Conservation (phyloP, 2,888 invertebrate species). For the Drosophila fungiperda region DNA sequence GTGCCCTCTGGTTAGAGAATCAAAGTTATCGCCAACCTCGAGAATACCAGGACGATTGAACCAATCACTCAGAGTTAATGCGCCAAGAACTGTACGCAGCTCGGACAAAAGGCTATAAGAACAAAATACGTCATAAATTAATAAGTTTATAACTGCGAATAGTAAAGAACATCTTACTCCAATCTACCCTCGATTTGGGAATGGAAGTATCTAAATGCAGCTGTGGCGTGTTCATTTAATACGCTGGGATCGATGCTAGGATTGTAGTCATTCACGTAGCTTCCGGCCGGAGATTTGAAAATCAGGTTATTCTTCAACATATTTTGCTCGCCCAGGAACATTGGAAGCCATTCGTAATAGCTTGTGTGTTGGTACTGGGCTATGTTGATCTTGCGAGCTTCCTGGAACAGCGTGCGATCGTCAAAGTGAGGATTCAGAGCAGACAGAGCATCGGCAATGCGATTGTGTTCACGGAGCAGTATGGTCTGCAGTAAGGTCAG, state of each 20-base stretch:
- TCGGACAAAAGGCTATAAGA: slow-evolving; percentile 85
- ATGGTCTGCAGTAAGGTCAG: slow-evolving; percentile 86
- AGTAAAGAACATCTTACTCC: slow-evolving; percentile 83
- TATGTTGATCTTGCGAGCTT: slow-evolving; percentile 86
- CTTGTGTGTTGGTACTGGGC: slow-evolving; percentile 86
- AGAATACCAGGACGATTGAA: slow-evolving; percentile 86
- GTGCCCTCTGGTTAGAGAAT: slow-evolving; percentile 91
- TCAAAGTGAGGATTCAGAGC: slow-evolving; percentile 86
- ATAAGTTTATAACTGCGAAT: background rate
- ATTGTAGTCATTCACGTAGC: slow-evolving; percentile 86
- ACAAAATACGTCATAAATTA: background rate
- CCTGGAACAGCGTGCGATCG: slow-evolving; percentile 86
- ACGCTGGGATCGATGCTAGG: slow-evolving; percentile 86
- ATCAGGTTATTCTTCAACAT: slow-evolving; percentile 85
- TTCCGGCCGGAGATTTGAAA: slow-evolving; percentile 79
- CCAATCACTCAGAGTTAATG: slow-evolving; percentile 86
- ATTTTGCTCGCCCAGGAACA: slow-evolving; percentile 85
- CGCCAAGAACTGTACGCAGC: slow-evolving; percentile 84
- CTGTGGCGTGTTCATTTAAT: slow-evolving; percentile 88
- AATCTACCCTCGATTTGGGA: slow-evolving; percentile 86
- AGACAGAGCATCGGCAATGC: slow-evolving; percentile 84
- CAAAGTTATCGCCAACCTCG: slow-evolving; percentile 87
- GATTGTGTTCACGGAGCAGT: slow-evolving; percentile 86
- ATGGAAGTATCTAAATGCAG: slow-evolving; percentile 89
- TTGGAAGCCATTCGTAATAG: slow-evolving; percentile 87